These are phyloP conservation scores for Turritopsis dohrnii DNA, from an alignment of 30 jellyfish, hydroid and myxozoan genomes.

Conservation along the genomic window DNA sequence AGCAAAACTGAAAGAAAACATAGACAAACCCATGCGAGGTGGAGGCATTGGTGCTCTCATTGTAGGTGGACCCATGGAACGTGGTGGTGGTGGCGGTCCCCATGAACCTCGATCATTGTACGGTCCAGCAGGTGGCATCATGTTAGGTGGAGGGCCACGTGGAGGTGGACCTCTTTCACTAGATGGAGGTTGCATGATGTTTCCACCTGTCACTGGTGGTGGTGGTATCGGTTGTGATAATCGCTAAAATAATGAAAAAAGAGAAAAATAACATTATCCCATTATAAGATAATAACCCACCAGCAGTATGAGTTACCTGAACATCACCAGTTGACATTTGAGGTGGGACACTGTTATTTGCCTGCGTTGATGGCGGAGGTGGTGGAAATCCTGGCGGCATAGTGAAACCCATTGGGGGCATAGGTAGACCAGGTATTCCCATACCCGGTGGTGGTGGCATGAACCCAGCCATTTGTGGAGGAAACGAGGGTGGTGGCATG, in stretches of 20 bases:
- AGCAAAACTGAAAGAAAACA: background rate
- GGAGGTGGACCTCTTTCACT: constrained; percentile 8
- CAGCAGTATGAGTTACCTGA: too few relatives aligned
- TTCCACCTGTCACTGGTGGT: constrained; percentile 1
- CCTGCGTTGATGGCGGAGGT: constrained; percentile 50
- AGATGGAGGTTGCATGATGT: background rate
- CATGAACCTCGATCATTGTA: constrained; percentile 9
- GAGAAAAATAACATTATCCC: background rate
- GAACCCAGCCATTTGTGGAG: constrained; percentile 64
- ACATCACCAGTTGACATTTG: constrained; percentile 29
- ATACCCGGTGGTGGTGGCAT: constrained; percentile 72
- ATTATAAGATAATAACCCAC: too few relatives aligned
- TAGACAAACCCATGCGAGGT: background rate
- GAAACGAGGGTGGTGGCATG: constrained; percentile 45
- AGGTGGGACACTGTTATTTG: constrained; percentile 40
- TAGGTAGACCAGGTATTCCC: constrained; percentile 41
- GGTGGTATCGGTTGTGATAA: constrained; percentile 10
- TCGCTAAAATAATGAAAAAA: background rate
- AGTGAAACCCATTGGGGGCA: constrained; percentile 43
- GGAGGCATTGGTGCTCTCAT: background rate
- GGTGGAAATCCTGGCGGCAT: constrained; percentile 41
- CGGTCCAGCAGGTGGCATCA: constrained; percentile 37
- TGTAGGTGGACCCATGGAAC: constrained; percentile 25
- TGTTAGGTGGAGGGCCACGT: constrained; percentile 29
- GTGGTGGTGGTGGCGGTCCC: constrained; percentile 35